Evolutionary conservation across 2,888 invertebrate genomes (phyloP).

Genomic region (Lithosia quadra): DNA sequence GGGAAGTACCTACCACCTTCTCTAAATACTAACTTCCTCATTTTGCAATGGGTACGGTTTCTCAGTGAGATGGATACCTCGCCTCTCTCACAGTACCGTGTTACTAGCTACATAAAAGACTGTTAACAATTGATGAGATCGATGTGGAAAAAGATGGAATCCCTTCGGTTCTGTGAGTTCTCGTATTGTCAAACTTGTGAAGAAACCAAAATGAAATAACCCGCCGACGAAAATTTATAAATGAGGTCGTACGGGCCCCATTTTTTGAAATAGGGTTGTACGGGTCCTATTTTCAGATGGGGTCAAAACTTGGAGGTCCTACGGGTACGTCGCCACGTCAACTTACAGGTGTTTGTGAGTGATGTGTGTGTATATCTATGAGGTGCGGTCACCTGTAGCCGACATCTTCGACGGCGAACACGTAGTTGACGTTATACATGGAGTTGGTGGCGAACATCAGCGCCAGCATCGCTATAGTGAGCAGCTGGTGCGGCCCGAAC

Average conservation of each 20-base stretch:
- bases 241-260: too few species aligned
- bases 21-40: background rate
- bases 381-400: slow-evolving; percentile 69
- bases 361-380: background rate
- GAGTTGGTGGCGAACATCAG: slow-evolving; percentile 82
- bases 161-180: background rate
- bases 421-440: slow-evolving; percentile 82
- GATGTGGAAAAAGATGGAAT: too few species aligned
- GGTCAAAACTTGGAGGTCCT: too few species aligned
- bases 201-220: background rate
- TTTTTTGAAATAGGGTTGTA: too few species aligned
- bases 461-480: slow-evolving; percentile 75
- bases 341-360: background rate
- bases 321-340: too few species aligned
- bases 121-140: background rate
- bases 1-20: background rate
- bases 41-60: background rate
- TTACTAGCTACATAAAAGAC: background rate
- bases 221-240: too few species aligned
- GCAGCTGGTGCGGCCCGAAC: slow-evolving; percentile 81
- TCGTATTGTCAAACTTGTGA: background rate
- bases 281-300: too few species aligned
- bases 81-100: background rate
- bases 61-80: background rate
- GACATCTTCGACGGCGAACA: slow-evolving; percentile 79